Conservation (phyloP, 2,888 invertebrate genomes). For the Epinotia ramella region DNA sequence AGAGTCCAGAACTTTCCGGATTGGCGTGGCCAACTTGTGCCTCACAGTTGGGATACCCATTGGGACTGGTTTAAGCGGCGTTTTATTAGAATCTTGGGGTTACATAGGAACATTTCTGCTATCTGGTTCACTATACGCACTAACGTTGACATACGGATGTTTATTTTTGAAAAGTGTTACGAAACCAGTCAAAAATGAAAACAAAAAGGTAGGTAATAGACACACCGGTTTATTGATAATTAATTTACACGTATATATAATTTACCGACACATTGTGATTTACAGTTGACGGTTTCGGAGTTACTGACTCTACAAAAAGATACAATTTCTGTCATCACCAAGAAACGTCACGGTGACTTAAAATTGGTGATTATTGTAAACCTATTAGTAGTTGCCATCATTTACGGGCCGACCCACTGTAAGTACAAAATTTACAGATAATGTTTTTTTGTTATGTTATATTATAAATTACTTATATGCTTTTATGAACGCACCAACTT, state of each 20-base stretch:
- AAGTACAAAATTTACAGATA: background rate
- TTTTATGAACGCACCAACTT: background rate
- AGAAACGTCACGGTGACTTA: slow-evolving; percentile 5
- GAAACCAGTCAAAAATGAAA: background rate
- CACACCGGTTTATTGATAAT: background rate
- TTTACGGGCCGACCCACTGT: slow-evolving; percentile 10
- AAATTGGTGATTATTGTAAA: slow-evolving; percentile 16
- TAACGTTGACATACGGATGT: slow-evolving; percentile 3
- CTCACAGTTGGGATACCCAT: slow-evolving; percentile 13
- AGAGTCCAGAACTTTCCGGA: slow-evolving; percentile 57
- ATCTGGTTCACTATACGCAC: slow-evolving; percentile 10
- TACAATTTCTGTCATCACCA: slow-evolving; percentile 7
- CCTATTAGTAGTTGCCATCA: slow-evolving; percentile 14
- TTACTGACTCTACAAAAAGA: slow-evolving; percentile 19
- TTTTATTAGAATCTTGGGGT: slow-evolving; percentile 3
- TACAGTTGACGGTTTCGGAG: slow-evolving; percentile 5
- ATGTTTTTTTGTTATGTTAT: background rate
- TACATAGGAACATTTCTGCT: slow-evolving; percentile 9
- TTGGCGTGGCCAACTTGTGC: slow-evolving; percentile 25
- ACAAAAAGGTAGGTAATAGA: slow-evolving; percentile 11
- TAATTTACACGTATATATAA: background rate
- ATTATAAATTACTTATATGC: background rate
- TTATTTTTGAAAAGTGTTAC: slow-evolving; percentile 5
- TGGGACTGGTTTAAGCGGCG: slow-evolving; percentile 21
- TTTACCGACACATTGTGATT: background rate